Base-by-base conservation (phyloP, 2,888 invertebrate species). In the Ametastegia equiseti region DNA sequence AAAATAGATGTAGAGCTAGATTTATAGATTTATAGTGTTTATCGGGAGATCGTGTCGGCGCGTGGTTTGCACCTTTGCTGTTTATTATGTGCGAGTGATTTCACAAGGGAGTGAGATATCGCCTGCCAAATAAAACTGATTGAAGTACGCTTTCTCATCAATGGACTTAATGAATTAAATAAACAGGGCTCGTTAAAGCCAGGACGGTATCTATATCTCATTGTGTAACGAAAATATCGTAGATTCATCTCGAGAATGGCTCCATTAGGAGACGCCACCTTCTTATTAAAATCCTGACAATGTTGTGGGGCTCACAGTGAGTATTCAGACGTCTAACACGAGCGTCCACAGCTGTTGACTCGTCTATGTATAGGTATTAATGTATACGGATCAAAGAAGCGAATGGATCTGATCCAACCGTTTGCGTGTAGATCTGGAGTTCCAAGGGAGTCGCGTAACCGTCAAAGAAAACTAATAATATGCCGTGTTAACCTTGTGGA, bases 381-480 rank as follows among this genome's bases (percentile, higher is more conserved):
- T n/a, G n/a, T 23, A n/a, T 73, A 75, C 71, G 45, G 42, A 71
- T 75, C 75, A 75, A 54, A 75, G 69, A 27, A 69, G 39, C 30
- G 27, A 47, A 42, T 47, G 71, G 45, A 71, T 27, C 27, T 39
- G 50, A 54, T 75, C 75, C 36, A 75, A 54, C 50, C 36, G 54
- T 50, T 27, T 13, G 45, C 13, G 45, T 19, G 11, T 33, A 36
- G 19, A 23, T 36, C 50, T 15, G n/a, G 54, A 45, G 71, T 47
- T 71, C 71, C 75, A 45, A 36, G 50, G 23, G 36, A 75, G 30
- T 50, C 75, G 75, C n/a, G 33, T 36, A 75, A 50, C 54, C 50
- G 50, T 75, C 75, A 75, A 71, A 75, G 75, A 36, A 75, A 54
- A 54, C 75, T 75, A 75, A 75, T 75, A 75, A 54, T 75, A 75